Evolutionary conservation across 2,113 vertebrate genomes (phyloP), one percentile per base, ranked within the genome.

Genomic region (Zosterops pallidus): DNA sequence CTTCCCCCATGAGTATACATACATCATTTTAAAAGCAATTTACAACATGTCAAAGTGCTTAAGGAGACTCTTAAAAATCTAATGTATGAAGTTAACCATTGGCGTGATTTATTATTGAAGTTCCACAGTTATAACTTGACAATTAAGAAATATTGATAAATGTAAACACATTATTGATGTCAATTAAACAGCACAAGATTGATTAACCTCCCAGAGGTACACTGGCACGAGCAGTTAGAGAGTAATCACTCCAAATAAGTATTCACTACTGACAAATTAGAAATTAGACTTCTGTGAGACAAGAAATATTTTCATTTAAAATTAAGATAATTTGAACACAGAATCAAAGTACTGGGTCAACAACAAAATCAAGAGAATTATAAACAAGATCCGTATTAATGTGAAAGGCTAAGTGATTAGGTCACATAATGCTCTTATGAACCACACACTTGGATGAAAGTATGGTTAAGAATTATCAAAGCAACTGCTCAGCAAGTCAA

Each of bases 101-200:
- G 76, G 74, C 84, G 82, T 96, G 97, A 98, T 98, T 98, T 98
- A 97, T 98, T 96, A 94, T 53, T 96, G 92, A 97, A 97, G 86
- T 95, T 97, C 95, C 76, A 92, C 62, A 76, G 86, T 97, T 97
- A 96, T 90, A 98, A 96, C 89, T 86, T 95, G 94, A 97, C 97
- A 98, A 98, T 98, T 98, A 98, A 97, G 92, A 97, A 96, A 93
- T 98, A 98, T 87, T 98, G 98, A 97, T 97, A 97, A 97, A 98
- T 96, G 97, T 97, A 98, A 97, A 97, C 94, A 95, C 81, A 96
- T 97, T 98, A 98, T 97, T 97, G 97, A 98, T 96, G 96, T 94
- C 97, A 97, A 97, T 97, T 97, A 98, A 96, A 96, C 96, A 94
- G 86, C 95, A 85, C 46, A 94, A 98, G 97, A 98, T 92, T 96